Evolutionary conservation across 2,888 invertebrate species (phyloP), one percentile per base, ranked within the genome.

Genomic region (Hypomecis atomaria): DNA sequence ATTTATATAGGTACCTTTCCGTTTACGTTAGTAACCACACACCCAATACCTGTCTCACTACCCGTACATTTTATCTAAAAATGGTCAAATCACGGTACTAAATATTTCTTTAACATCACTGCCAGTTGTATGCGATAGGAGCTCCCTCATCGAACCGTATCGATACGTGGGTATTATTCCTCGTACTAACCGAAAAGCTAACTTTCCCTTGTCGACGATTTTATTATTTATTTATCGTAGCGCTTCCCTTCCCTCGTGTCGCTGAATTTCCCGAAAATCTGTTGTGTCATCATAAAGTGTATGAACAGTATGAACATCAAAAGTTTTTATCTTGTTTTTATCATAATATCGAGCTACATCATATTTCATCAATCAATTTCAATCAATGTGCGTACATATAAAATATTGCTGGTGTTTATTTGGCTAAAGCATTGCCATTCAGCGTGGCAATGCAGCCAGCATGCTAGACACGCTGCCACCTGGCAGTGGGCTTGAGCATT

Each of bases 201-300:
- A 59, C 59, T 49, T 59, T 59, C 56, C 64, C 54, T 55, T 55
- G 63, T 59, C 59, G 45, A 38, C 59, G 13, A 36, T 50, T 64
- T 55, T 64, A 64, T 64, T 64, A 64, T 64, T 59, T 64, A 64
- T 64, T 64, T 63, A 59, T 63, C 55, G 33, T 40, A 59, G n/a
- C 58, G 63, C 40, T 64, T 59, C 45, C 64, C 55, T 63, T 48
- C 48, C 45, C 47, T 38, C 63, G 44, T 59, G 55, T 36, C 55
- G 59, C 55, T 40, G 64, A 64, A 50, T 56, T 64, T 59, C 13
- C 53, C 34, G 43, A 58, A 58, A 63, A 62, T 62, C 47, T 54
- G 58, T 43, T 45, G 23, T 52, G 62, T 63, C 62, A 63, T 63
- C 53, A 43, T 52, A 45, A 36, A 10, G 23, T 11, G 48, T 9